Evolutionary conservation across 2,797 vertebrate genomes (phyloP), one percentile per base, ranked within the genome.

Genomic region (Cossypha caffra): DNA sequence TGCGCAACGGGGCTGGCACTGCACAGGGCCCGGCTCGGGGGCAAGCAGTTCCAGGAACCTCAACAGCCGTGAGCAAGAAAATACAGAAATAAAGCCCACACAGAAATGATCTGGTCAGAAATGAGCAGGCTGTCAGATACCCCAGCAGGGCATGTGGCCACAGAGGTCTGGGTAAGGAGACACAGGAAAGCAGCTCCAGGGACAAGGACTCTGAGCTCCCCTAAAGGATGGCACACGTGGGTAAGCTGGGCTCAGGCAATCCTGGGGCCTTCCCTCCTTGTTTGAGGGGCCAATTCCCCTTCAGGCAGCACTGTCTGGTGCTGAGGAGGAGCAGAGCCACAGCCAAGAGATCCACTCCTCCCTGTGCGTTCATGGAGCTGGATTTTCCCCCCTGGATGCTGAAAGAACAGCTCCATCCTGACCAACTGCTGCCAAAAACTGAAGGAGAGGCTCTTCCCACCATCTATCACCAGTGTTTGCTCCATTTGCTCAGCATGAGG

Each of bases 21-120:
- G 83, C 80, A 26, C 52, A 79, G 58, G 62, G 69, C 85, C 59
- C 73, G 26, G 75, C 4, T 28, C 24, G 82, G 88, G 77, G 76
- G 37, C 6, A 1, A 24, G 61, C n/a, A n/a, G 75, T 93, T 95
- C 95, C 91, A 96, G 95, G 96, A 97, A 96, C 63, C 33, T 18
- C 77, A 95, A 83, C 81, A 77, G 69, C 2, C 0, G 0, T 1
- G 35, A 29, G 81, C 68, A 31, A 58, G 75, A 63, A 76, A 68
- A 50, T 8, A 45, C 45, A 74, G 68, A 95, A 88, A 76, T 59
- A 43, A 37, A 88, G 67, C 64, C 64, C 75, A 17, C 68, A 40
- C 8, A 50, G 16, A 61, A 33, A 42, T 64, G 42, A 52, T 21
- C 15, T 0, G 16, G 35, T 26, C 87, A 83, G 85, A 86, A 91